Evolutionary conservation across 2,797 vertebrate species (phyloP), one percentile per base, ranked within the genome.

Genomic region (Crenuchus spilurus): DNA sequence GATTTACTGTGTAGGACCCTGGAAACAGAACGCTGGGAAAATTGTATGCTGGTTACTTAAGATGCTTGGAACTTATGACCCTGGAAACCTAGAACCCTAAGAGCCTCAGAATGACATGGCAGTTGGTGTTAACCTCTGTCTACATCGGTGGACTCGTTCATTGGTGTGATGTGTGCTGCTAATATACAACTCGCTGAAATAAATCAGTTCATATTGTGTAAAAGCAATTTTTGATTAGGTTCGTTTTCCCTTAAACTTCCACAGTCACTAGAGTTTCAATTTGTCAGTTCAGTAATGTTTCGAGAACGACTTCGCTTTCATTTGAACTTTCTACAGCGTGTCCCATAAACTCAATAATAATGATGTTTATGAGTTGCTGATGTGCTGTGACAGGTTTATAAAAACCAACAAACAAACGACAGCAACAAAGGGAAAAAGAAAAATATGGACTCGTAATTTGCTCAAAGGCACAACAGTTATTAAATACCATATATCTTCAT

Each of bases 401-500:
- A 66, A 79, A 66, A 73, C 11, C 30, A 64, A 14, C 16, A 11
- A 13, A 65, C 18, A 62, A 61, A 54, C 30, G 20, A 58, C 20
- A 48, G 41, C 14, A 22, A 10, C 30, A 22, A 46, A 63, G 14
- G 57, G 4, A 37, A 54, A 42, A 28, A 58, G 37, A 2, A 11
- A 39, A 76, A 68, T 77, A 67, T 64, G 9, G 46, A 1, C 33
- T 69, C 13, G 30, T 58, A 60, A 84, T 82, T 76, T 80, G 49
- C 64, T 55, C 44, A 67, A 75, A 73, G 58, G 70, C 61, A 31
- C 35, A 55, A 9, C 5, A 35, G 66, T 82, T 73, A 66, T 76
- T 76, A 80, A 77, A 81, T 6, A 10, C 41, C 70, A 81, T 81
- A 76, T 57, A 80, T 81, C 81, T 81, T 84, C 58, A 81, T 81